Percentiles rank a stretch among this genome's conserved stretches.
phyloP scores from a whole-genome alignment of 2,888 invertebrate species.

The Lycaena phlaeas region DNA sequence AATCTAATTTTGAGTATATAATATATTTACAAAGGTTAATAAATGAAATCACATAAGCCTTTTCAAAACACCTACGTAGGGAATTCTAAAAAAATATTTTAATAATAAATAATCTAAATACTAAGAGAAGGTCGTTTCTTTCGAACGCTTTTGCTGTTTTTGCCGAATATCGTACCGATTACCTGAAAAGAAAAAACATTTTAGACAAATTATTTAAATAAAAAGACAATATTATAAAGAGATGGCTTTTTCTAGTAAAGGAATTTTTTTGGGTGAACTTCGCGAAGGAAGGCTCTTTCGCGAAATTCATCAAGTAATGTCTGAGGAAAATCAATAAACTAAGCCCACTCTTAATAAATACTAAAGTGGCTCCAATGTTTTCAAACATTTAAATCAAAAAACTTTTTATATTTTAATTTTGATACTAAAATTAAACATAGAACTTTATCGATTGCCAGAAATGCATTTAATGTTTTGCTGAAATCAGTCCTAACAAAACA shows the following conservation, averaged over 20 bases:
- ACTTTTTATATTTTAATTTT: too few relatives aligned
- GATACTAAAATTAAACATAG: too few relatives aligned
- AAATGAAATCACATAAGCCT: neutral
- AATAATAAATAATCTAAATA: slow-evolving; percentile 67
- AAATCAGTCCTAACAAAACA: too few relatives aligned
- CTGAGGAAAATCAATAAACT: neutral
- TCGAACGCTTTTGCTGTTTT: slow-evolving; percentile 82
- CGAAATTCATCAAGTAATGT: neutral
- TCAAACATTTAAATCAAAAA: too few relatives aligned
- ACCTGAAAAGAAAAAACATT: slow-evolving; percentile 44
- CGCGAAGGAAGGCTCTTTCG: neutral
- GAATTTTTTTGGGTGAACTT: too few relatives aligned
- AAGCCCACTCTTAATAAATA: too few relatives aligned
- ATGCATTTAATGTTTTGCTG: too few relatives aligned
- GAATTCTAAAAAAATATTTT: slow-evolving; percentile 14
- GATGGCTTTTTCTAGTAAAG: too few relatives aligned
- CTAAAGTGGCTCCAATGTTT: too few relatives aligned
- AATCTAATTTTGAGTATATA: too few relatives aligned
- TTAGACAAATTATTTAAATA: slow-evolving; percentile 50
- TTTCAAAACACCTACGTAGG: neutral
- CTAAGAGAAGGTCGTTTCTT: slow-evolving; percentile 85
- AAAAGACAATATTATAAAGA: too few relatives aligned
- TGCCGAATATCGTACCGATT: slow-evolving; percentile 85
- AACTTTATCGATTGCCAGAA: too few relatives aligned
- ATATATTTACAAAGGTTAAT: slow-evolving; percentile 1